phyloP scores from a whole-genome alignment of 2,113 vertebrate species.

The Colius striatus region DNA sequence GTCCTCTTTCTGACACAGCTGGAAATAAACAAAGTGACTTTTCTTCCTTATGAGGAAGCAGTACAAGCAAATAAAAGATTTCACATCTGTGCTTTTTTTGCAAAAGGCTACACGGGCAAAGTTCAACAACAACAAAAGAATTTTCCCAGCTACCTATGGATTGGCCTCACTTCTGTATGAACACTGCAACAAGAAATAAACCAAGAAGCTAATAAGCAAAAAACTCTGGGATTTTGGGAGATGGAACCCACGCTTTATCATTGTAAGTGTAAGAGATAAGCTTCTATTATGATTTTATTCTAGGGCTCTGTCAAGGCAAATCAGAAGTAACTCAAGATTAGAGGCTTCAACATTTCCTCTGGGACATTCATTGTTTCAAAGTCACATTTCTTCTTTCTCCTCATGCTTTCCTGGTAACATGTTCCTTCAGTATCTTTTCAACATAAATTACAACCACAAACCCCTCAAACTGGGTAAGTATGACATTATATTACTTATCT shows the following conservation, averaged over 20 bases:
- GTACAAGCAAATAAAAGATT: background rate
- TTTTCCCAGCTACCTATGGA: background rate
- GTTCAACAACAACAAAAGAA: background rate
- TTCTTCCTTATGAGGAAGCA: background rate
- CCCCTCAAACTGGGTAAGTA: background rate
- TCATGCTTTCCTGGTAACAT: background rate
- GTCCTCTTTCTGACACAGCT: background rate
- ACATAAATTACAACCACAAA: background rate
- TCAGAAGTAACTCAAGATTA: background rate
- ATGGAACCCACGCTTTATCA: background rate
- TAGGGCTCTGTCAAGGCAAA: background rate
- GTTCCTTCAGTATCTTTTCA: background rate
- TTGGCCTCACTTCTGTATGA: background rate
- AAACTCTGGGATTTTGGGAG: background rate
- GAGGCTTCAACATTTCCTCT: background rate
- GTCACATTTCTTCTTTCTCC: background rate
- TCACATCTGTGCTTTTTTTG: background rate
- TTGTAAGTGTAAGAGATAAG: background rate
- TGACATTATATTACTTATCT: background rate
- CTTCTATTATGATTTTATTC: background rate
- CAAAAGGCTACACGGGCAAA: background rate
- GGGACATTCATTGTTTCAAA: background rate
- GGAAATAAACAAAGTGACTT: background rate
- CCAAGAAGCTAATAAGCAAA: background rate
- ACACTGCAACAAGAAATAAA: background rate